These are phyloP conservation scores for Rhinoraja longicauda DNA, from an alignment of 2,797 vertebrate species.

Conservation along the genomic window DNA sequence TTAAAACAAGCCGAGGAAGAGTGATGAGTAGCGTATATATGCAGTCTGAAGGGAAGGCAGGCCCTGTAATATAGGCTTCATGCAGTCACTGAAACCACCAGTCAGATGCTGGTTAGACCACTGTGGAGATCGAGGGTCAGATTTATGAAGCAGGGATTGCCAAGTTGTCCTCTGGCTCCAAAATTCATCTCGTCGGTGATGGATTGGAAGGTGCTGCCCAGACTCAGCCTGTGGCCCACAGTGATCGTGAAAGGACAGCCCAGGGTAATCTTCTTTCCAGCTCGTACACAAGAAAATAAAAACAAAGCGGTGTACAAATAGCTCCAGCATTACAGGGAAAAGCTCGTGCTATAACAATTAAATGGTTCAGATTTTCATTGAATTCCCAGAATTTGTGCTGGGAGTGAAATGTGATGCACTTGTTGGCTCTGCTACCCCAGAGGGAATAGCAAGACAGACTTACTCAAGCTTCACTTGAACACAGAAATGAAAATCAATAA, in stretches of 20 bases:
- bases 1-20: background rate
- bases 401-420: conserved; percentile 63
- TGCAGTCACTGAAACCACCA: conserved; percentile 28
- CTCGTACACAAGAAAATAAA: conserved; percentile 45
- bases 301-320: conserved; percentile 47
- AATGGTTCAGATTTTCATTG: conserved; percentile 63
- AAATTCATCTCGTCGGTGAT: conserved; percentile 36
- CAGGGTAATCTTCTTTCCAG: conserved; percentile 42
- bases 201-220: conserved; percentile 18
- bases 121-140: conserved; percentile 41
- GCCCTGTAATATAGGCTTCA: conserved; percentile 23
- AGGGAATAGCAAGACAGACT: conserved; percentile 81
- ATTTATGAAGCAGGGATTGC: conserved; percentile 39
- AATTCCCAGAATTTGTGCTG: conserved; percentile 55
- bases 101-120: conserved; percentile 35
- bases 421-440: conserved; percentile 61
- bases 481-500: conserved; percentile 99
- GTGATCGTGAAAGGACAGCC: background rate
- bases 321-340: conserved; percentile 52
- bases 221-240: background rate
- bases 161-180: conserved; percentile 29
- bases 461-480: conserved; percentile 85
- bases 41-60: conserved; percentile 18
- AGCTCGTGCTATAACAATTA: conserved; percentile 54
- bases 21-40: conserved; percentile 27